Base-by-base conservation (phyloP, 2,888 invertebrate genomes). In the Lasioglossum villosulum region DNA sequence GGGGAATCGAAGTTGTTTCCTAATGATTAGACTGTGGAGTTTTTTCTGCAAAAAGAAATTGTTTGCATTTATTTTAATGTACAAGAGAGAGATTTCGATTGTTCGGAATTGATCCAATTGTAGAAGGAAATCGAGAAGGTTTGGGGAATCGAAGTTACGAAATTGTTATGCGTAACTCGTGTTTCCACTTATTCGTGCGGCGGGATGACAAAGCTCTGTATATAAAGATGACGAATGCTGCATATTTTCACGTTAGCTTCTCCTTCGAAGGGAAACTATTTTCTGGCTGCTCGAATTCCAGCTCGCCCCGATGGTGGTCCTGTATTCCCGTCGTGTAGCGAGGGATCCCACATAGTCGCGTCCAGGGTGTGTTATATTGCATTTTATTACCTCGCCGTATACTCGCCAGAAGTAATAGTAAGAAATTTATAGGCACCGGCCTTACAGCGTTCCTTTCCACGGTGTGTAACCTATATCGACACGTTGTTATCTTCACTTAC, bases 401-500 rank as follows among this genome's bases (percentile, higher is more conserved):
- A 89, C 74, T 73, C 42, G 81, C 52, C 78, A 74, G 83, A 82
- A 78, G 83, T 78, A 90, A 90, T 90, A 88, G 89, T 42, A 76
- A n/a, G 78, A 86, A 90, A 89, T 90, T 89, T 89, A 89, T 89
- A 90, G 90, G 80, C 83, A 75, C 78, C 79, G 80, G 80, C 59
- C 78, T 83, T 84, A 83, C 77, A 88, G 82, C 90, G 81, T 78
- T 81, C 75, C 84, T 78, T 75, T 68, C 79, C 77, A 70, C 74
- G 76, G 76, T 78, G 19, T 82, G 82, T 77, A 89, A 90, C 78
- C 89, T 86, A 86, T 89, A 89, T 90, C 89, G 89, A 90, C 89
- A 86, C 84, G 86, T 90, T 88, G 84, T 89, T 89, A 89, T 89
- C 89, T 89, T 86, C 90, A 88, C 87, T 83, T 83, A 86, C 81